Conservation (phyloP, 2,888 invertebrate genomes). For the Rhogogaster chlorosoma region DNA sequence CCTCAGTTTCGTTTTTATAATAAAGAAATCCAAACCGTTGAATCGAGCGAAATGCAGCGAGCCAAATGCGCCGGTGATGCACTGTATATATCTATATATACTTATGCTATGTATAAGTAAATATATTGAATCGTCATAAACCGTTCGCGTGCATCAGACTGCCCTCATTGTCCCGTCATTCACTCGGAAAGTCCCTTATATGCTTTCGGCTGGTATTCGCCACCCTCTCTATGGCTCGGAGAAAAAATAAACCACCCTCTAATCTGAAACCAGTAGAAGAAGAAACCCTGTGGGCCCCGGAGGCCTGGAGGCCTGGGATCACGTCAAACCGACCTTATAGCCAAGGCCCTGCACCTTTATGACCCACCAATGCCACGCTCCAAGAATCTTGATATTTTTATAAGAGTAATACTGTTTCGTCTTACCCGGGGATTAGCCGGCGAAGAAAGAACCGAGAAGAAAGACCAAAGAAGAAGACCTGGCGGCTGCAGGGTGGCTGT, state of each 20-base stretch:
- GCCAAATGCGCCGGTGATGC: background rate
- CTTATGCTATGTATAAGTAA: background rate
- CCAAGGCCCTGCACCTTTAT: background rate
- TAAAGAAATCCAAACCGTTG: constrained; percentile 41
- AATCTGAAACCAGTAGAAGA: constrained; percentile 4
- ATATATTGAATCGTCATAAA: constrained; percentile 77
- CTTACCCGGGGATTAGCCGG: constrained; percentile 58
- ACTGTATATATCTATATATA: background rate
- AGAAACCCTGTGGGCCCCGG: background rate
- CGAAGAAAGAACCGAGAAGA: constrained; percentile 25
- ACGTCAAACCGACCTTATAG: constrained; percentile 26
- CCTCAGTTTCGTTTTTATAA: background rate
- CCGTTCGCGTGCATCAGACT: constrained; percentile 75
- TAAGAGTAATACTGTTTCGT: constrained; percentile 69
- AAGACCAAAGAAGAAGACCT: background rate
- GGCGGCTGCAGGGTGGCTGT: background rate
- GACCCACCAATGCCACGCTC: constrained; percentile 41
- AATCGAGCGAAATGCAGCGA: background rate
- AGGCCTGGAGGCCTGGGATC: constrained; percentile 8
- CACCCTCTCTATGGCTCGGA: constrained; percentile 16
- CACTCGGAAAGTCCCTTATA: constrained; percentile 54
- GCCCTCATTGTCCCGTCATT: constrained; percentile 77
- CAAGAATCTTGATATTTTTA: constrained; percentile 64
- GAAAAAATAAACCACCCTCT: constrained; percentile 73
- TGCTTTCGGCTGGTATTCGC: constrained; percentile 14